Evolutionary conservation across 2,888 invertebrate genomes (phyloP).

Genomic region (Ferdinandea cuprea): DNA sequence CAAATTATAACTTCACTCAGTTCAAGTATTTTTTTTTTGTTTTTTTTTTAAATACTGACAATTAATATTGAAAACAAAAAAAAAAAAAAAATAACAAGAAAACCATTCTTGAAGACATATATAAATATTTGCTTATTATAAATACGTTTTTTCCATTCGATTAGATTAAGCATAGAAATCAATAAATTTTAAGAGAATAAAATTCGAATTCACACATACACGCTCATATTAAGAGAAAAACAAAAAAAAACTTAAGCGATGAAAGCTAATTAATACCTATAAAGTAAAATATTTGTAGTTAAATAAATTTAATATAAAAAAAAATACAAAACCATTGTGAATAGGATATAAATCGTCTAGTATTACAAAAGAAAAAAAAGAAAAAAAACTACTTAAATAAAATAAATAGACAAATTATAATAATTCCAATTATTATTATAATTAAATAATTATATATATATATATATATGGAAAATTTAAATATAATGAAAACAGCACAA

Average conservation of each 20-base stretch:
- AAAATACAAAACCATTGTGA: conserved; percentile 47
- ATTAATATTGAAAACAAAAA: conserved; percentile 16
- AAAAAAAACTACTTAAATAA: conserved; percentile 61
- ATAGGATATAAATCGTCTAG: conserved; percentile 69
- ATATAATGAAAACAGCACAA: conserved; percentile 70
- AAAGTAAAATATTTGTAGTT: conserved; percentile 43
- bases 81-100: conserved; percentile 2
- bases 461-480: conserved; percentile 54
- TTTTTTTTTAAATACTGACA: conserved; percentile 37
- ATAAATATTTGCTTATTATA: conserved; percentile 56
- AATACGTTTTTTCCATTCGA: conserved; percentile 70
- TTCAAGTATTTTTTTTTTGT: too few relatives aligned
- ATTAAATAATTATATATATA: conserved; percentile 57
- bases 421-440: conserved; percentile 69
- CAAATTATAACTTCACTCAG: conserved; percentile 40
- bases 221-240: conserved; percentile 26
- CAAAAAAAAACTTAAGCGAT: conserved; percentile 26
- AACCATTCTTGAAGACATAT: conserved; percentile 39
- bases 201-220: conserved; percentile 64
- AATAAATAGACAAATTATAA: conserved; percentile 65
- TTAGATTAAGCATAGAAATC: conserved; percentile 51
- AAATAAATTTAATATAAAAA: conserved; percentile 57
- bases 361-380: conserved; percentile 39
- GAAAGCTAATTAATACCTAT: conserved; percentile 20
- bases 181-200: conserved; percentile 53